Percentiles rank a stretch among this genome's conserved stretches.
phyloP scores from a whole-genome alignment of 2,888 invertebrate genomes.

The Erebia epiphron region DNA sequence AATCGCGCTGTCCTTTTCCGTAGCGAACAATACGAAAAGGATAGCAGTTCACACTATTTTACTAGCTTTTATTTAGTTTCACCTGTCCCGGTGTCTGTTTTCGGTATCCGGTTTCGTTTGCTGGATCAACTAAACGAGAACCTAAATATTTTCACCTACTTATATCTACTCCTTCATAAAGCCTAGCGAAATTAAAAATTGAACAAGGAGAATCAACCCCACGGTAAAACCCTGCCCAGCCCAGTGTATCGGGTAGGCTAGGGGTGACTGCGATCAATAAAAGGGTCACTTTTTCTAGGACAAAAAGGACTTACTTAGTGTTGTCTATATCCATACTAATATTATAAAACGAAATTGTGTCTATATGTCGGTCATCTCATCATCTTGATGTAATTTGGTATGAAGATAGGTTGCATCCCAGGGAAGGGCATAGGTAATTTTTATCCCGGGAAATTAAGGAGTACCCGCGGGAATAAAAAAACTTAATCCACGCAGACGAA shows the following conservation, averaged over 20 bases:
- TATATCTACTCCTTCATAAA: background rate
- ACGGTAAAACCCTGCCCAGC: background rate
- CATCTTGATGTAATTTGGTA: too few relatives aligned
- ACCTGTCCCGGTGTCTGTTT: too few relatives aligned
- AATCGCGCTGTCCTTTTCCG: background rate
- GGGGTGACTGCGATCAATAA: background rate
- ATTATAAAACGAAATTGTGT: too few relatives aligned
- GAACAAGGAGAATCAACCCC: background rate
- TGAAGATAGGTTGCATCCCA: too few relatives aligned
- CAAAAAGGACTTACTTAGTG: background rate
- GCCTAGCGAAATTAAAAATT: background rate
- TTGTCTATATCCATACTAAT: too few relatives aligned
- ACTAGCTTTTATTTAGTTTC: too few relatives aligned
- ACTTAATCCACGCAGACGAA: too few relatives aligned
- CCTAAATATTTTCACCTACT: background rate
- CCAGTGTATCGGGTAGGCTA: background rate
- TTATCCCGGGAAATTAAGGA: too few relatives aligned
- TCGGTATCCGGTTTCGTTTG: background rate
- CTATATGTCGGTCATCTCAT: too few relatives aligned
- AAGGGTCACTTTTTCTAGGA: constrained; percentile 1
- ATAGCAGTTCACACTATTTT: background rate
- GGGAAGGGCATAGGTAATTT: too few relatives aligned
- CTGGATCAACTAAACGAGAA: background rate
- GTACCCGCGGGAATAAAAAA: too few relatives aligned
- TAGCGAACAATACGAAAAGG: background rate